Percentiles rank a stretch among this genome's conserved stretches.
These are phyloP conservation scores for Callithrix jacchus DNA, from an alignment of 2,113 vertebrate genomes.

Conservation along the genomic window DNA sequence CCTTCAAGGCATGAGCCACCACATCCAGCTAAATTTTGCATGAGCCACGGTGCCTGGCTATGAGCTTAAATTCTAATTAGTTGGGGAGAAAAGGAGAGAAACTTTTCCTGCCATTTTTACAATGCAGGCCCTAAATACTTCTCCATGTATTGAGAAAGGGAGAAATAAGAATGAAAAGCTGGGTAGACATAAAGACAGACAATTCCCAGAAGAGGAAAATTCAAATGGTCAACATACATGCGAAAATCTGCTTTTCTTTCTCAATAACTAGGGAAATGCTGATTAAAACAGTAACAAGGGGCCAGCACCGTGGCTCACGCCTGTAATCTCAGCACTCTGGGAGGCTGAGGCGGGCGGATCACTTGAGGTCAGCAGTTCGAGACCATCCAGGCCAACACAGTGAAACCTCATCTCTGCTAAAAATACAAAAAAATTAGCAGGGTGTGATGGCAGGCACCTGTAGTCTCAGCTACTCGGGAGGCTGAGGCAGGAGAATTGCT, in stretches of 20 bases:
- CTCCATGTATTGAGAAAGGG: not conserved
- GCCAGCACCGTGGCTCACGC: no score
- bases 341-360: no score
- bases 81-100: not conserved
- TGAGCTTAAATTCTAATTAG: slow-evolving; percentile 54
- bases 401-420: no score
- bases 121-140: not conserved
- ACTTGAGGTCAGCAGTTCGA: no score
- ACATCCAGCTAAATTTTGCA: no score
- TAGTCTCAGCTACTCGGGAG: no score
- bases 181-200: not conserved
- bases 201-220: not conserved
- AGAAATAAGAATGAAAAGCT: slow-evolving; percentile 31
- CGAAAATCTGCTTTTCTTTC: not conserved
- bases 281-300: not conserved
- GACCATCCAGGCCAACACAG: no score
- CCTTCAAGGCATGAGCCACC: no score
- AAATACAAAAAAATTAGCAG: no score
- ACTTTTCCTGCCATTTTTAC: not conserved
- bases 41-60: not conserved
- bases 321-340: no score
- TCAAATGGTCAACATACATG: not conserved
- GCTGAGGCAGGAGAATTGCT: no score
- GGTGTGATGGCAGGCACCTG: no score
- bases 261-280: not conserved